Conservation (phyloP, 2,113 vertebrate genomes). For the Scophthalmus maximus region DNA sequence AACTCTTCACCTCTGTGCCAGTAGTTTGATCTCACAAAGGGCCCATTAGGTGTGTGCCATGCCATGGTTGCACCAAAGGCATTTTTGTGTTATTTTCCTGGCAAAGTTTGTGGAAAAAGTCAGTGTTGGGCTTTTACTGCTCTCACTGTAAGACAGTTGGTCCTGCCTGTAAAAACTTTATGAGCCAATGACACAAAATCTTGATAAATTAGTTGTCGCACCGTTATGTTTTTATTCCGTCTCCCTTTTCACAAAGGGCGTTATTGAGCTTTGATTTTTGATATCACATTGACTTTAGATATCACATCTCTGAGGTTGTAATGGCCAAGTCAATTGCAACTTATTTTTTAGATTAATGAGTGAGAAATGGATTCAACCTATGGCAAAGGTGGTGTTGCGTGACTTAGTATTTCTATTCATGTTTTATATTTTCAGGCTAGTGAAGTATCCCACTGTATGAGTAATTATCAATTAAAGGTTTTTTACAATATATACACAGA, state of each 20-base stretch:
- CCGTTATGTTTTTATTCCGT: conserved; percentile 14
- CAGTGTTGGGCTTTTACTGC: conserved; percentile 15
- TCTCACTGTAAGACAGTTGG: conserved; percentile 49
- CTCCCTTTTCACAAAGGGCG: conserved; percentile 5
- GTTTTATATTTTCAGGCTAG: conserved; percentile 28
- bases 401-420: conserved; percentile 40
- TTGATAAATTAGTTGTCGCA: not conserved
- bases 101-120: conserved; percentile 65
- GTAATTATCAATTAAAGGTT: conserved; percentile 5
- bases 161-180: conserved; percentile 40
- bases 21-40: conserved; percentile 61
- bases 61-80: conserved; percentile 53
- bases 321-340: not conserved
- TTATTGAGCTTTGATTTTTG: conserved; percentile 1
- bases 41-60: conserved; percentile 35
- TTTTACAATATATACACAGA: conserved; percentile 21
- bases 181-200: conserved; percentile 18
- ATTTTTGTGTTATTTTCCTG: conserved; percentile 72
- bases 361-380: conserved; percentile 39
- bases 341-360: too few relatives aligned
- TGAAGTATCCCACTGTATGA: conserved; percentile 13
- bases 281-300: conserved; percentile 15
- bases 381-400: conserved; percentile 43
- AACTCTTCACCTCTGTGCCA: conserved; percentile 45
- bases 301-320: not conserved